These are phyloP conservation scores for Lucilia cuprina DNA, from an alignment of 1,140 invertebrate species.

Conservation along the genomic window DNA sequence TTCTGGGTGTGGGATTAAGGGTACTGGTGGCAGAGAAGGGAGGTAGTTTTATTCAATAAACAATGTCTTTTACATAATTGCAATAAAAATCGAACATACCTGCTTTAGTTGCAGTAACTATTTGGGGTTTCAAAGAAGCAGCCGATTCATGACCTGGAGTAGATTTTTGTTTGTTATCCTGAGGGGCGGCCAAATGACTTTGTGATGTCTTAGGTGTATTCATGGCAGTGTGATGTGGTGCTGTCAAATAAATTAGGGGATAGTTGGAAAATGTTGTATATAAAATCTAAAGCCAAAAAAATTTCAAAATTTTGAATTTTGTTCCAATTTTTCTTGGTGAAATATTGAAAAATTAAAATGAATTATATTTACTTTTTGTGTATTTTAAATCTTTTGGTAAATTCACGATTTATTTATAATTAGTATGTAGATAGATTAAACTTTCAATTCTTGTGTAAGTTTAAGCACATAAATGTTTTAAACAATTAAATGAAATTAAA, in stretches of 20 bases:
- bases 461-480: background rate
- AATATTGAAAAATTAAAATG: background rate
- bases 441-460: background rate
- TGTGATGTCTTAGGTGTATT: constrained; percentile 4
- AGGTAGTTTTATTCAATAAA: background rate
- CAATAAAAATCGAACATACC: constrained; percentile 44
- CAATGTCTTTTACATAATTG: too few relatives aligned
- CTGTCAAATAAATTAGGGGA: constrained; percentile 20
- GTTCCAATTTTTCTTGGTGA: background rate
- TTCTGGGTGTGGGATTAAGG: background rate
- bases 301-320: constrained; percentile 20
- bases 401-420: constrained; percentile 10
- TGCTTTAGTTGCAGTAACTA: constrained; percentile 47
- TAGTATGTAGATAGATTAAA: background rate
- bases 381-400: background rate
- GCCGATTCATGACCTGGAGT: constrained; percentile 47
- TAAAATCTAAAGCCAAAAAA: constrained; percentile 36
- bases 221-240: background rate
- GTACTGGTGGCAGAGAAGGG: too few relatives aligned
- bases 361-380: background rate
- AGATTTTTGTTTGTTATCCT: constrained; percentile 44
- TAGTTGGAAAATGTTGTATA: constrained; percentile 36
- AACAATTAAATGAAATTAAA: background rate
- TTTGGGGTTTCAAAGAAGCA: constrained; percentile 38
- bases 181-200: background rate